phyloP scores from a whole-genome alignment of 2,888 invertebrate genomes.

The Agrotis segetum region DNA sequence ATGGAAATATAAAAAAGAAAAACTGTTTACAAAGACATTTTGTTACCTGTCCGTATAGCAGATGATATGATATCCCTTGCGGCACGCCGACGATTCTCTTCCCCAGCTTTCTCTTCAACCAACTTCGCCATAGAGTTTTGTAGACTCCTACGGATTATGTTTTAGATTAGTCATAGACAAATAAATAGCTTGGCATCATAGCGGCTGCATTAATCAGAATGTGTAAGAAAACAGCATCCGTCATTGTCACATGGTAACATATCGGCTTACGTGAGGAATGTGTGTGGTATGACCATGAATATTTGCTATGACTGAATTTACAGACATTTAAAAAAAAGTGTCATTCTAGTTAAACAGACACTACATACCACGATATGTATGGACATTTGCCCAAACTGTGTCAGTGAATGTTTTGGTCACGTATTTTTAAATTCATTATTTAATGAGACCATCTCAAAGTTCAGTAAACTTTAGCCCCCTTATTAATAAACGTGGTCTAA shows the following conservation, averaged over 20 bases:
- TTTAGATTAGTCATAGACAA: slow-evolving; percentile 55
- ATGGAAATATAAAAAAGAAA: too few relatives aligned
- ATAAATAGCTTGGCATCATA: slow-evolving; percentile 62
- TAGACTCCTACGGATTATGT: slow-evolving; percentile 85
- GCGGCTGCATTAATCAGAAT: slow-evolving; percentile 56
- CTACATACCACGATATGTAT: background rate
- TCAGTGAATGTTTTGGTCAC: too few relatives aligned
- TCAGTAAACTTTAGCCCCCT: too few relatives aligned
- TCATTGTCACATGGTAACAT: slow-evolving; percentile 50
- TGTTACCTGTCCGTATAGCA: slow-evolving; percentile 91
- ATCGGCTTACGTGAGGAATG: slow-evolving; percentile 39
- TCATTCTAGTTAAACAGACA: background rate
- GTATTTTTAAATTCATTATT: too few relatives aligned
- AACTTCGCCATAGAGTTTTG: slow-evolving; percentile 92
- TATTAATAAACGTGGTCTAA: too few relatives aligned
- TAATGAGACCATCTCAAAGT: too few relatives aligned
- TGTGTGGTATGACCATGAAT: slow-evolving; percentile 7
- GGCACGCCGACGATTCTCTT: slow-evolving; percentile 91
- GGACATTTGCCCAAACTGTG: too few relatives aligned
- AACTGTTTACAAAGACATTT: background rate
- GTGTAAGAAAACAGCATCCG: slow-evolving; percentile 42
- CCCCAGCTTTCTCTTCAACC: slow-evolving; percentile 88
- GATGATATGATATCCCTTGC: slow-evolving; percentile 94
- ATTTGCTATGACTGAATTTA: slow-evolving; percentile 2
- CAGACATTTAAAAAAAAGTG: background rate